Evolutionary conservation across 2,113 vertebrate genomes (phyloP).

Genomic region (Etheostoma cragini): DNA sequence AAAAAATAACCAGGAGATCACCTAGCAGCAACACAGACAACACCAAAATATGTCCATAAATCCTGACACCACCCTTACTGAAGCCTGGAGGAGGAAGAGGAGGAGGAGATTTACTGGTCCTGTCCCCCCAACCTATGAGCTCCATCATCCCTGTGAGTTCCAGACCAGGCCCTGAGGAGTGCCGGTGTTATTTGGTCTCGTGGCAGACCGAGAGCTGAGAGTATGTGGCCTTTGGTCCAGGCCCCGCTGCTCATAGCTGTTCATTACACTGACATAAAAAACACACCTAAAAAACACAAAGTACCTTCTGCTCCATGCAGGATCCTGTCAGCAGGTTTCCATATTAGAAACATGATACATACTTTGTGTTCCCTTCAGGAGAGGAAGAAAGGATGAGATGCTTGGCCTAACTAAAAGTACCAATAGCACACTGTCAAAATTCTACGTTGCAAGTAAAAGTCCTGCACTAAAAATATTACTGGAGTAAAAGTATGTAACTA

Average conservation of each 20-base stretch:
- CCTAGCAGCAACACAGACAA: conserved; percentile 10
- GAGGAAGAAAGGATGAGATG: no score
- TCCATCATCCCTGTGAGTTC: conserved; percentile 20
- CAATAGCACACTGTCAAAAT: no score
- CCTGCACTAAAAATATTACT: no score
- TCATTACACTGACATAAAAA: conserved; percentile 24
- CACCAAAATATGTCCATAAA: conserved; percentile 24
- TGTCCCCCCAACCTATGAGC: conserved; percentile 32
- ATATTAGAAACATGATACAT: no score
- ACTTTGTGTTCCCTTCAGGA: no score
- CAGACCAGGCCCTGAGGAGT: not conserved
- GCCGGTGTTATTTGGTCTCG: not conserved
- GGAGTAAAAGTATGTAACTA: no score
- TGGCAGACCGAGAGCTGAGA: not conserved
- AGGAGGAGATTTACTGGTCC: conserved; percentile 19
- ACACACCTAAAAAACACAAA: not conserved
- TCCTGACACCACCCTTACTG: not conserved
- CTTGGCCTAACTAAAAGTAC: no score
- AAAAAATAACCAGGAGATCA: conserved; percentile 6
- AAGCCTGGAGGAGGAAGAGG: conserved; percentile 9
- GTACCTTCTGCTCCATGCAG: not conserved
- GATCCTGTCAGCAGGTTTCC: not conserved
- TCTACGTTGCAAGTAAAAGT: no score
- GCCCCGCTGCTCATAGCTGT: not conserved
- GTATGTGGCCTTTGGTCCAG: not conserved